A percentile compares a stretch with the other conserved stretches of the same genome.
phyloP scores from a whole-genome alignment of 2,113 vertebrate species.

The Chascanopsetta lugubris region DNA sequence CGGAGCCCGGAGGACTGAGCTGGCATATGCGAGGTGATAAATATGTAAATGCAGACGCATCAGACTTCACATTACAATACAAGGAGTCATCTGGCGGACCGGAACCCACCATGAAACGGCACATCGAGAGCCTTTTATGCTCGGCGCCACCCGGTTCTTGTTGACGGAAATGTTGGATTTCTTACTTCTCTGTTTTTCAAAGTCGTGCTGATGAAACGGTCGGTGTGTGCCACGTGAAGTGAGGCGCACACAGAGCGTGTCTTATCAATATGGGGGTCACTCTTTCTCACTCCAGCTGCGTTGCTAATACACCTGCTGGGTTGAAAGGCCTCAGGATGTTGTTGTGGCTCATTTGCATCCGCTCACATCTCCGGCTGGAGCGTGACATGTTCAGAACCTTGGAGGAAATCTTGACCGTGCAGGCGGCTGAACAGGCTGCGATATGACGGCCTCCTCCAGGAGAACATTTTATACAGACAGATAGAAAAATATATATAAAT shows the following conservation, averaged over 20 bases:
- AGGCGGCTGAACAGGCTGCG: conserved; percentile 1
- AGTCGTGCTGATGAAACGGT: not conserved
- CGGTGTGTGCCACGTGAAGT: not conserved
- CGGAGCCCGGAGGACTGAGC: conserved; percentile 44
- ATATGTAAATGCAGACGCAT: conserved; percentile 57
- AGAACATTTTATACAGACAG: conserved; percentile 38
- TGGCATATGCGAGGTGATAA: conserved; percentile 53
- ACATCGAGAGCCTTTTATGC: conserved; percentile 5
- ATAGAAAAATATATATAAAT: too few relatives aligned
- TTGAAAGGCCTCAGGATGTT: conserved; percentile 57
- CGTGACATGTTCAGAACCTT: conserved; percentile 35
- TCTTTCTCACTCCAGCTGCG: conserved; percentile 5
- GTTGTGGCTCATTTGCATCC: conserved; percentile 61
- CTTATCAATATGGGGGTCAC: conserved; percentile 29
- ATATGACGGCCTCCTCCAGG: conserved; percentile 7
- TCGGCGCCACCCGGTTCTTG: not conserved
- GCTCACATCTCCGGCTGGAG: conserved; percentile 28
- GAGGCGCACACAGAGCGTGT: not conserved
- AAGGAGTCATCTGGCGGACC: not conserved
- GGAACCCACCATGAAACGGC: conserved; percentile 30
- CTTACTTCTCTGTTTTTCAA: conserved; percentile 2
- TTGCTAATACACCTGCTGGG: conserved; percentile 40
- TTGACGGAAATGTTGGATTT: not conserved
- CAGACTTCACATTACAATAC: conserved; percentile 28
- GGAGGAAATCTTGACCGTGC: conserved; percentile 46